Evolutionary conservation across 2,888 invertebrate genomes (phyloP).

Genomic region (Andrena fulva): DNA sequence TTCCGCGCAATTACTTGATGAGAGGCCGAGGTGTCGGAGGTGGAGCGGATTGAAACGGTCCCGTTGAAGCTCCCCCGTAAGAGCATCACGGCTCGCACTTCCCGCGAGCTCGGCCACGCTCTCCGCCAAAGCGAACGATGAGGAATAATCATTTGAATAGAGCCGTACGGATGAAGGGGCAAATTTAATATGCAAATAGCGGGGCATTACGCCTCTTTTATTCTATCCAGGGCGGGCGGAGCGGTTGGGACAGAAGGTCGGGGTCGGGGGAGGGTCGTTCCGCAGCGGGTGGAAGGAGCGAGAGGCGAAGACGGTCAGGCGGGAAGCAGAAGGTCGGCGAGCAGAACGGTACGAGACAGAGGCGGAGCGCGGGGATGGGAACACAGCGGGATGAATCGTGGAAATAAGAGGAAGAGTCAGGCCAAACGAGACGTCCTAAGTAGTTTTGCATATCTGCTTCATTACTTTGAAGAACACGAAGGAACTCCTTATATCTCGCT

Average conservation of each 20-base stretch:
- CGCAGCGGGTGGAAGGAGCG: conserved; percentile 8
- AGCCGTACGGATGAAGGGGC: conserved; percentile 65
- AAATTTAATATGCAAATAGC: conserved; percentile 80
- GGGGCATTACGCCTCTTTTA: conserved; percentile 72
- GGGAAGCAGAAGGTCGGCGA: conserved; percentile 1
- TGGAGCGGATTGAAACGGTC: conserved; percentile 43
- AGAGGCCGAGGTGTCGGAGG: conserved; percentile 41
- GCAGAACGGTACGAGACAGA: conserved; percentile 7
- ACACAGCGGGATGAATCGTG: conserved; percentile 27
- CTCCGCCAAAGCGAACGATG: conserved; percentile 58
- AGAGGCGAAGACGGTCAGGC: background rate
- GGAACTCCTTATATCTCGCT: conserved; percentile 68
- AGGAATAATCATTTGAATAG: conserved; percentile 76
- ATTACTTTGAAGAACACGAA: conserved; percentile 75
- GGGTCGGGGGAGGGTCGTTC: conserved; percentile 3
- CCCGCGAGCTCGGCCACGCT: conserved; percentile 16
- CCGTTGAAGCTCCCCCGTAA: conserved; percentile 37
- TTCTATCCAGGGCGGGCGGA: conserved; percentile 51
- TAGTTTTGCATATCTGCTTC: conserved; percentile 79
- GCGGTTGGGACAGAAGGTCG: conserved; percentile 41
- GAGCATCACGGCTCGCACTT: conserved; percentile 31
- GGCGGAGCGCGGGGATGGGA: conserved; percentile 1
- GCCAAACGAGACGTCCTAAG: conserved; percentile 70
- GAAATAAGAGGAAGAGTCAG: conserved; percentile 49
- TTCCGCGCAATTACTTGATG: conserved; percentile 64